Evolutionary conservation across 30 jellyfish, hydroid and myxozoan genomes (phyloP).

Genomic region (Chrysaora quinquecirrha): DNA sequence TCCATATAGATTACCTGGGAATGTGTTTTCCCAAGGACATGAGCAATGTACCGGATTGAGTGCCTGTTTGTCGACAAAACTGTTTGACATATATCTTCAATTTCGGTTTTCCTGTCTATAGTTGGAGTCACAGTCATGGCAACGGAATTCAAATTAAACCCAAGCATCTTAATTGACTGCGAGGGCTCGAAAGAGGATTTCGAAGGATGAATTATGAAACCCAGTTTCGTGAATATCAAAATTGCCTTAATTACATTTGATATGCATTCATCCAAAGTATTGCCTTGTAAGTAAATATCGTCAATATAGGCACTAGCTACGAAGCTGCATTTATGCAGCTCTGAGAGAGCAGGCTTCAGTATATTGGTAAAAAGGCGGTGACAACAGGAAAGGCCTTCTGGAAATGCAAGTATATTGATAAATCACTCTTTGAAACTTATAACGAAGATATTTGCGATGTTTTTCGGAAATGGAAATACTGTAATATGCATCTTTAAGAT

Average conservation of each 20-base stretch:
- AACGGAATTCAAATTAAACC: neutral
- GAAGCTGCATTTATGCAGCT: neutral
- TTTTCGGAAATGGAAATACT: neutral
- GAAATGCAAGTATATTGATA: neutral
- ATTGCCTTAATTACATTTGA: neutral
- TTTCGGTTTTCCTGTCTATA: neutral
- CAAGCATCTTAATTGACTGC: neutral
- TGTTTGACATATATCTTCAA: neutral
- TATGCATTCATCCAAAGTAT: neutral
- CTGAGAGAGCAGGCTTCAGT: neutral
- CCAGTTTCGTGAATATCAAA: neutral
- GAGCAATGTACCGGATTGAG: neutral
- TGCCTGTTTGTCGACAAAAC: neutral
- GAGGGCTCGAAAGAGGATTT: conserved; percentile 10
- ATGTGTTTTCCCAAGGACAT: neutral
- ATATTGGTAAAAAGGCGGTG: conserved; percentile 14
- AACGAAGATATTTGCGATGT: neutral
- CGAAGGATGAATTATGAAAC: conserved; percentile 6
- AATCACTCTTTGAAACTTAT: neutral
- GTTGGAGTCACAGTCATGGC: conserved; percentile 7
- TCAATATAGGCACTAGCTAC: neutral
- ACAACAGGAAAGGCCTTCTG: conserved; percentile 7
- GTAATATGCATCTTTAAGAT: no score
- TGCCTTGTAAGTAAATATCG: neutral
- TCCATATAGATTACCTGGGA: neutral